A percentile compares a stretch with the other conserved stretches of the same genome.
phyloP scores from a whole-genome alignment of 2,797 vertebrate species.

The Coracias cyanogaster region DNA sequence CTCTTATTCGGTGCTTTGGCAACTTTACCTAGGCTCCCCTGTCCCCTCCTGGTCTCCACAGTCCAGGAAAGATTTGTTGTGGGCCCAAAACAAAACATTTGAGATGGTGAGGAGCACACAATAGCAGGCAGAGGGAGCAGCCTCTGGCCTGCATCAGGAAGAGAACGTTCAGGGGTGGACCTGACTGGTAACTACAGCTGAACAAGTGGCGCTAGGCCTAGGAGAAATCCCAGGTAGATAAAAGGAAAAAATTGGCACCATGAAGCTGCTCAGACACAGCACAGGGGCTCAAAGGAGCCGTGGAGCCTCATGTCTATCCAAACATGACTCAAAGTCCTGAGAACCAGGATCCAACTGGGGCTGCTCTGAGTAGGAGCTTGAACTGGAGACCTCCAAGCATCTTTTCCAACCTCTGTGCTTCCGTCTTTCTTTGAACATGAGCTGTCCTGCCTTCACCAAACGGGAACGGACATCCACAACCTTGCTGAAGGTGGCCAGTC shows the following conservation, averaged over 20 bases:
- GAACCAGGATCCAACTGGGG: not conserved
- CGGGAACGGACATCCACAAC: not conserved
- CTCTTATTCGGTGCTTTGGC: not conserved
- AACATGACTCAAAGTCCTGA: not conserved
- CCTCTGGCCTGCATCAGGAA: not conserved
- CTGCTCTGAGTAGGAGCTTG: not conserved
- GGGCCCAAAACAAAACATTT: not conserved
- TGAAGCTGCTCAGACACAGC: not conserved
- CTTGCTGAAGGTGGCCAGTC: not conserved
- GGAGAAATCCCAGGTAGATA: not conserved
- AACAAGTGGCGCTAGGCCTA: not conserved
- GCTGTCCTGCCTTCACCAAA: not conserved
- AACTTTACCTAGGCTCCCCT: not conserved
- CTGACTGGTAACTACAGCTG: not conserved
- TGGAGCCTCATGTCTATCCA: not conserved
- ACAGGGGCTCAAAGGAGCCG: not conserved
- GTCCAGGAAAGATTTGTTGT: not conserved
- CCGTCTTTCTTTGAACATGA: not conserved
- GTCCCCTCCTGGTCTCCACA: not conserved
- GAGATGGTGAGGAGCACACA: not conserved
- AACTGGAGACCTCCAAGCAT: not conserved
- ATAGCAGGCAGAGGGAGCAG: not conserved
- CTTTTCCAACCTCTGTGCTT: too few species aligned
- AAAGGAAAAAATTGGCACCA: not conserved
- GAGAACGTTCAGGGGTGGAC: not conserved